phyloP scores from a whole-genome alignment of 2,113 vertebrate species.

The Cyphomyrus plagiostoma region DNA sequence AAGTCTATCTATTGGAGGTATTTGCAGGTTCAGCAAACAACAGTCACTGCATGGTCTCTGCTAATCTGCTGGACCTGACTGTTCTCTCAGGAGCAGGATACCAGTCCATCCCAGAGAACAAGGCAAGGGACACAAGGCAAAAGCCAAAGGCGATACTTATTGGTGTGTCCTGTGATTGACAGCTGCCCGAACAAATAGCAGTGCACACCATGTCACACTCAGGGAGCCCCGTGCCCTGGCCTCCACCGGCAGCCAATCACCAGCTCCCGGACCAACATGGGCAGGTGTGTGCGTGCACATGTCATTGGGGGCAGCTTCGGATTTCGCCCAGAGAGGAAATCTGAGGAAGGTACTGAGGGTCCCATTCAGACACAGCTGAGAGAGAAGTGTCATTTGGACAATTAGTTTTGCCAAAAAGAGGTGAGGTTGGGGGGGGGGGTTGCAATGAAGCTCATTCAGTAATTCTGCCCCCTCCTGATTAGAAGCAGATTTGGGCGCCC shows the following conservation, averaged over 20 bases:
- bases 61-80: background rate
- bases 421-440: background rate
- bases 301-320: background rate
- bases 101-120: background rate
- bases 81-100: background rate
- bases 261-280: background rate
- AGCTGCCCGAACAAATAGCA: background rate
- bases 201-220: background rate
- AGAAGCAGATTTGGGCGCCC: constrained; percentile 77
- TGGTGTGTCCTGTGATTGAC: background rate
- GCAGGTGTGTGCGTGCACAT: background rate
- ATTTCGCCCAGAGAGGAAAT: constrained; percentile 23
- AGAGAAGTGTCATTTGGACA: constrained; percentile 45
- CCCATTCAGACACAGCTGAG: constrained; percentile 29
- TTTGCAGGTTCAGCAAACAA: background rate
- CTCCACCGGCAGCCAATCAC: background rate
- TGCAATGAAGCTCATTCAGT: constrained; percentile 62
- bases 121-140: background rate
- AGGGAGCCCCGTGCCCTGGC: background rate
- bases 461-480: constrained; percentile 72
- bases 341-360: constrained; percentile 33
- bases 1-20: background rate
- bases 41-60: background rate
- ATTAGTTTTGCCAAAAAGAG: constrained; percentile 35
- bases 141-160: background rate